Evolutionary conservation across 2,888 invertebrate species (phyloP), one percentile per base, ranked within the genome.

Genomic region (Diaphora mendica): DNA sequence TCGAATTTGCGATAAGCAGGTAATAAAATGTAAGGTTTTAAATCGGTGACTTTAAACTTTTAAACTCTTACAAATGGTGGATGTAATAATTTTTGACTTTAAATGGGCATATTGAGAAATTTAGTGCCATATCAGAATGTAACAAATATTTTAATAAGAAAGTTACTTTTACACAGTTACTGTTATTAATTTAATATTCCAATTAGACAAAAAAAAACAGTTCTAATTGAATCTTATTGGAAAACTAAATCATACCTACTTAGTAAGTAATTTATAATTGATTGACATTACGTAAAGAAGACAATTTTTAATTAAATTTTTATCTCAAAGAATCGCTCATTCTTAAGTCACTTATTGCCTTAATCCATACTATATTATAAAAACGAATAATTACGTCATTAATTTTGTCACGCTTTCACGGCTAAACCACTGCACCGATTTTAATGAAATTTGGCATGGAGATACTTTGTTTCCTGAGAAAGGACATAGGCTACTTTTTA

Each of bases 1-100:
- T 86, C 79, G 88, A 91, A 91, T 92, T 91, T 89, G 87, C 85
- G 88, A 86, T 94, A 94, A 94, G 93, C 91, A 93, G 88, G 81
- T 81, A 85, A 89, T 94, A 93, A 94, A 94, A 90, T 92, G 92
- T 91, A 83, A 84, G 85, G 89, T 89, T 89, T 82, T 73, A 72
- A 79, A 70, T 26, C 75, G 70, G 67, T 76, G 73, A 76, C 51
- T 70, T 42, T 65, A 39, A 65, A 55, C 33, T 68, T 73, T 76
- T 72, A 72, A 81, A 77, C 73, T 79, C 78, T 82, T 83, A 73
- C 76, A 70, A 83, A 82, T 62, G 42, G 39, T 42, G 62, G 30
- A 13, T 75, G 83, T 80, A 81, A 88, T 90, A 88, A 86, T 86
- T 89, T 87, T 85, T 73, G 72, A 70, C 55, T 51, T 72, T 75